A percentile compares a stretch with the other conserved stretches of the same genome.
phyloP scores from a whole-genome alignment of 2,113 vertebrate species.

The Amphilophus citrinellus region DNA sequence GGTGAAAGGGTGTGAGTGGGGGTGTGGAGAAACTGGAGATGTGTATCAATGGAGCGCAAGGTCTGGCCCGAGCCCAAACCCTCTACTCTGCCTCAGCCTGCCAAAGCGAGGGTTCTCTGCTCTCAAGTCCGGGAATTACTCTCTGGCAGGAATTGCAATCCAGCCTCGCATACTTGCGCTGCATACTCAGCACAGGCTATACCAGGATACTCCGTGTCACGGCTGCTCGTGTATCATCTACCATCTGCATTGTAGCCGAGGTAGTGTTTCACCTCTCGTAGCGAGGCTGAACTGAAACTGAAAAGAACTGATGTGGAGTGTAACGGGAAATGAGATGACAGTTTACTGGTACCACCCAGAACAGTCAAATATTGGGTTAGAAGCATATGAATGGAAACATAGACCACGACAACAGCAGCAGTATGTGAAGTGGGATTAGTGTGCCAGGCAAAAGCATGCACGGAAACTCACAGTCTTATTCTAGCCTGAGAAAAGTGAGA shows the following conservation, averaged over 20 bases:
- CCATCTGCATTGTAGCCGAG: constrained; percentile 33
- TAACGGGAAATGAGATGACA: constrained; percentile 67
- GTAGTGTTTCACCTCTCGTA: constrained; percentile 38
- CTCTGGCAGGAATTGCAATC: constrained; percentile 49
- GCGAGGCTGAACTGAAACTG: constrained; percentile 48
- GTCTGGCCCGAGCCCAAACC: constrained; percentile 58
- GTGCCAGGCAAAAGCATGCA: not conserved
- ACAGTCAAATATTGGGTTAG: constrained; percentile 39
- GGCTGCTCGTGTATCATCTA: constrained; percentile 46
- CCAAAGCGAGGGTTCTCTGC: constrained; percentile 59
- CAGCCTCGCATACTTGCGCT: constrained; percentile 42
- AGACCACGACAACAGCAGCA: constrained; percentile 7
- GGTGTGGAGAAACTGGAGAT: constrained; percentile 60
- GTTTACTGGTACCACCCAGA: constrained; percentile 64
- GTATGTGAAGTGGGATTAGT: not conserved
- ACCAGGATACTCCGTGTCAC: constrained; percentile 46
- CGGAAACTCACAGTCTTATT: constrained; percentile 15
- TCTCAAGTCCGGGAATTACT: constrained; percentile 58
- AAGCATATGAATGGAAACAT: constrained; percentile 34
- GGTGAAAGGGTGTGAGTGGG: constrained; percentile 30
- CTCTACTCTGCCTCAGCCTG: constrained; percentile 67
- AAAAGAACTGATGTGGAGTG: constrained; percentile 45
- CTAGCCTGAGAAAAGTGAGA: constrained; percentile 44
- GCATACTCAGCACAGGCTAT: constrained; percentile 20
- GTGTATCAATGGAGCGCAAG: constrained; percentile 62